A percentile compares a stretch with the other conserved stretches of the same genome.
These are phyloP conservation scores for Eurytoma californica DNA, from an alignment of 2,888 invertebrate genomes.

Conservation along the genomic window DNA sequence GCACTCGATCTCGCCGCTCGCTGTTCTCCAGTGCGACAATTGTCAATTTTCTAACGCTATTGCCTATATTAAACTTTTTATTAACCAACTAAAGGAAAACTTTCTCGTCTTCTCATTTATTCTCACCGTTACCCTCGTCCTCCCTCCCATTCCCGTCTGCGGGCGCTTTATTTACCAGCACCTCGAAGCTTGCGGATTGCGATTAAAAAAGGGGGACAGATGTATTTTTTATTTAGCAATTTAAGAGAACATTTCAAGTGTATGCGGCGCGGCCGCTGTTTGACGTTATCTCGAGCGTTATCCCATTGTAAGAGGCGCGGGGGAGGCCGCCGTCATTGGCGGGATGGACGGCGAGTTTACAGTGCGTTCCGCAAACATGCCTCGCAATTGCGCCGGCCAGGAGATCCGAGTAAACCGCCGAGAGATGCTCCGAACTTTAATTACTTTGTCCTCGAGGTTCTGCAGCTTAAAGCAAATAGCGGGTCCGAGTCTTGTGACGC, in stretches of 20 bases:
- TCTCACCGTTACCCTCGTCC: neutral
- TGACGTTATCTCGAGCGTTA: neutral
- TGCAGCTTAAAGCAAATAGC: slow-evolving; percentile 52
- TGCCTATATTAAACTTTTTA: slow-evolving; percentile 49
- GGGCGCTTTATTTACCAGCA: too few relatives aligned
- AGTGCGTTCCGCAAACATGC: slow-evolving; percentile 56
- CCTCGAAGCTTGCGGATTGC: too few relatives aligned
- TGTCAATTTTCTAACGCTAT: slow-evolving; percentile 33
- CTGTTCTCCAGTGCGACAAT: neutral
- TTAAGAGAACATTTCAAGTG: too few relatives aligned
- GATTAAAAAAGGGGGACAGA: neutral
- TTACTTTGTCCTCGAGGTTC: slow-evolving; percentile 57
- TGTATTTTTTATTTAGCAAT: neutral
- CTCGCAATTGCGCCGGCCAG: slow-evolving; percentile 54
- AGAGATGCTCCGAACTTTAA: slow-evolving; percentile 59
- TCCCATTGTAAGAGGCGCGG: too few relatives aligned
- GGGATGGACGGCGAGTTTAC: slow-evolving; percentile 49
- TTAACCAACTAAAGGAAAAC: slow-evolving; percentile 16
- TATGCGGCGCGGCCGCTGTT: too few relatives aligned
- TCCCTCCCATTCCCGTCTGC: neutral
- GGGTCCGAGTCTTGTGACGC: slow-evolving; percentile 37
- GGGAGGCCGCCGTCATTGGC: neutral
- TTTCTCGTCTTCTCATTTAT: neutral
- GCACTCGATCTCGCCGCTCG: neutral
- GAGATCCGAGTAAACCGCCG: slow-evolving; percentile 58